These are phyloP conservation scores for Drosophila engyochracea DNA, from an alignment of 2,888 invertebrate species.

Conservation along the genomic window DNA sequence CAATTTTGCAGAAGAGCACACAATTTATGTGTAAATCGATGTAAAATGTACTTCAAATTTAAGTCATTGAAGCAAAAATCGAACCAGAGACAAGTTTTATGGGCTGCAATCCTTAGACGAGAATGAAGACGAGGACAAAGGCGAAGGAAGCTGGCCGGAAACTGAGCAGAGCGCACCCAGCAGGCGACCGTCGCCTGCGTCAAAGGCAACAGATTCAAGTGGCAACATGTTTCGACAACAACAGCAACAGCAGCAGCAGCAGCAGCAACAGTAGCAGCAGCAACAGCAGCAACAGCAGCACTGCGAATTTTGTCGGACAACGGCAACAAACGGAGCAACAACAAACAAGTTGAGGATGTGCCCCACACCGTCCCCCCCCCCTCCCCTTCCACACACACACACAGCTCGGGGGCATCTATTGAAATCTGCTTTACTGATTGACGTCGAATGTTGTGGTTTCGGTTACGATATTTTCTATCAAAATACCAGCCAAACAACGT, in stretches of 20 bases:
- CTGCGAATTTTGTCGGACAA: slow-evolving; percentile 13
- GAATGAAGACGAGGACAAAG: background rate
- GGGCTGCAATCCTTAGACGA: slow-evolving; percentile 14
- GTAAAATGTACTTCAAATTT: slow-evolving; percentile 15
- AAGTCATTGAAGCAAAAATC: slow-evolving; percentile 22
- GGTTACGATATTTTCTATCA: slow-evolving; percentile 78
- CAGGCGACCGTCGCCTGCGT: slow-evolving; percentile 47
- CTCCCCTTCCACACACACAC: background rate
- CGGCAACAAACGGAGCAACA: slow-evolving; percentile 46
- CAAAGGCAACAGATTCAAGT: slow-evolving; percentile 71
- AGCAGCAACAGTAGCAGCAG: slow-evolving; percentile 34
- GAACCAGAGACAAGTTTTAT: slow-evolving; percentile 32
- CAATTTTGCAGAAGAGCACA: background rate
- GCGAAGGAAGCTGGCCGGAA: slow-evolving; percentile 52
- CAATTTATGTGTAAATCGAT: slow-evolving; percentile 3
- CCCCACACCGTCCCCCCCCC: background rate
- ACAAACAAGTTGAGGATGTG: slow-evolving; percentile 36
- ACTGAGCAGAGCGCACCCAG: slow-evolving; percentile 63
- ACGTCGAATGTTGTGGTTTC: slow-evolving; percentile 81
- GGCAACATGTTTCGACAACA: slow-evolving; percentile 68
- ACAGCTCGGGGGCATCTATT: slow-evolving; percentile 58
- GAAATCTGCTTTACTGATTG: slow-evolving; percentile 80
- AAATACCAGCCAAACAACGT: slow-evolving; percentile 61
- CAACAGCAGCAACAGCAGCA: slow-evolving; percentile 35
- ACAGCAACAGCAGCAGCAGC: slow-evolving; percentile 37